phyloP scores from a whole-genome alignment of 2,113 vertebrate genomes.

The Hepsetus odoe region DNA sequence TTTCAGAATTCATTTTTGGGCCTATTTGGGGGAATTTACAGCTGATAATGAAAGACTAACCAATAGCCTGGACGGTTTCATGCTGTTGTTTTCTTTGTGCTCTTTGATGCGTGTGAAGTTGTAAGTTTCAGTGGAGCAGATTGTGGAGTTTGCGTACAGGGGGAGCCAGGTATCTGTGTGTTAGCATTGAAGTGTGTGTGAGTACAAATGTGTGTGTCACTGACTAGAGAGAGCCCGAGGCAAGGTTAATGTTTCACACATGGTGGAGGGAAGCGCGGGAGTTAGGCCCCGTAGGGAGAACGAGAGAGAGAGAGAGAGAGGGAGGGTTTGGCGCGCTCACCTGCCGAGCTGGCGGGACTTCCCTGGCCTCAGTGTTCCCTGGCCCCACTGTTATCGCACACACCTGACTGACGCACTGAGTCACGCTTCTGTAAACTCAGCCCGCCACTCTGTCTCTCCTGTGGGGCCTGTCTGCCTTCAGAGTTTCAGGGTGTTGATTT shows the following conservation, averaged over 20 bases:
- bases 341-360: slow-evolving; percentile 62
- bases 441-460: neutral
- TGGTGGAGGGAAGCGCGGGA: slow-evolving; percentile 39
- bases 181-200: slow-evolving; percentile 17
- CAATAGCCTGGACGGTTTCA: neutral
- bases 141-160: neutral
- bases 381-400: slow-evolving; percentile 26
- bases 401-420: slow-evolving; percentile 61
- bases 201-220: neutral
- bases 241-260: slow-evolving; percentile 74
- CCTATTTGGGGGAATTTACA: neutral
- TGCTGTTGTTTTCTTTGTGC: neutral
- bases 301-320: neutral
- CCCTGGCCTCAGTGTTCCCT: slow-evolving; percentile 35
- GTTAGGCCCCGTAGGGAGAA: slow-evolving; percentile 40
- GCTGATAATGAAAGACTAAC: neutral
- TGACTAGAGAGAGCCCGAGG: slow-evolving; percentile 50
- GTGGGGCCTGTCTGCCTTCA: slow-evolving; percentile 21
- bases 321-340: slow-evolving; percentile 62
- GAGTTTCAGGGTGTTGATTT: neutral
- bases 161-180: slow-evolving; percentile 44
- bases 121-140: neutral
- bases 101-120: neutral
- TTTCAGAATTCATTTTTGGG: neutral
- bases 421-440: slow-evolving; percentile 35